Evolutionary conservation across 1,140 invertebrate species (phyloP), one percentile per base, ranked within the genome.

Genomic region (Papilio glaucus): DNA sequence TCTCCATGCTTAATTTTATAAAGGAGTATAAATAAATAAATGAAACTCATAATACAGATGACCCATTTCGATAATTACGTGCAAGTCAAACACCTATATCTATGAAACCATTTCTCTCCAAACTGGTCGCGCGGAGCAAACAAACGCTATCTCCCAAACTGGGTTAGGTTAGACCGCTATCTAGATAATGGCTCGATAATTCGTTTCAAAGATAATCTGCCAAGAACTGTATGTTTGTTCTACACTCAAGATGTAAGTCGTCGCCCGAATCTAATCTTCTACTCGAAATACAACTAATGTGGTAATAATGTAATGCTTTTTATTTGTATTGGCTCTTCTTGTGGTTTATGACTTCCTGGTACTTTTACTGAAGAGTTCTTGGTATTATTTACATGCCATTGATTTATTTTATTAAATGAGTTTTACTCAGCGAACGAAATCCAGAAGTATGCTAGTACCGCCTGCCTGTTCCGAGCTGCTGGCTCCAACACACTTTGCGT

Each of bases 151-250:
- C 69, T 74, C 61, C 68, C 42, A 62, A 77, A 73, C 75, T 73
- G 63, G 75, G 75, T 77, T 73, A 77, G 63, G 41, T 70, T 3
- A 57, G 49, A 24, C 41, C 42, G 68, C 70, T 74, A 77, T 77
- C 76, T 63, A 77, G 72, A 77, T 77, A 77, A 74, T 74, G 57
- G 57, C 18, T 69, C 63, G 70, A 74, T 74, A 74, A 77, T 74
- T 74, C 71, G 65, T 74, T 77, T 71, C 38, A 73, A 77, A 71
- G 75, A 77, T 77, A 76, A 77, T 74, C 69, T 70, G 65, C 39
- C 63, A 73, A 63, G 53, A 29, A 68, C 62, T 39, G 69, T 71
- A 26, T 74, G 72, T 77, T 77, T 77, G 75, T 77, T 33, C 10
- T 73, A 63, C 72, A 77, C 75, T 77, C 70, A 70, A 72, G 75